phyloP scores from a whole-genome alignment of 2,888 invertebrate species.

The Cactoblastis cactorum region DNA sequence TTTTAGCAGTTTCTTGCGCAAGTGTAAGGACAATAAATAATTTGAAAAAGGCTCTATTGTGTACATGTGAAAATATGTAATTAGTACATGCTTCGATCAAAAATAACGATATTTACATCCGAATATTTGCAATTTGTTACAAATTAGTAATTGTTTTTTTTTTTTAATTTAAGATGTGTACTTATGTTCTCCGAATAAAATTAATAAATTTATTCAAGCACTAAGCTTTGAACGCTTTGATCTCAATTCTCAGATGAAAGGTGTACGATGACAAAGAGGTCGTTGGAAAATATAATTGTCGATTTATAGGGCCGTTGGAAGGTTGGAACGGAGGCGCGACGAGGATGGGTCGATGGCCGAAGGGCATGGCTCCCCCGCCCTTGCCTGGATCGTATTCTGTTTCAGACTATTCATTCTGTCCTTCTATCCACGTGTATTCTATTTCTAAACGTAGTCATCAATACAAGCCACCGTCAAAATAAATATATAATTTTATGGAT shows the following conservation, averaged over 20 bases:
- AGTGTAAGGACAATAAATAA: no score
- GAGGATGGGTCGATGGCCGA: slow-evolving; percentile 6
- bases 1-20: no score
- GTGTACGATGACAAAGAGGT: neutral
- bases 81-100: no score
- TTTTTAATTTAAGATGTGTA: no score
- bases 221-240: neutral
- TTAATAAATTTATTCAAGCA: neutral
- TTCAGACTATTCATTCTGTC: no score
- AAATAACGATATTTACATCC: no score
- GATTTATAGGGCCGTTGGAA: neutral
- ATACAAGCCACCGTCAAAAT: neutral
- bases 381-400: slow-evolving; percentile 6
- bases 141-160: no score
- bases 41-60: no score
- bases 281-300: neutral
- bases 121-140: no score
- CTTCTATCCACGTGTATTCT: no score
- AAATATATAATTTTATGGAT: neutral
- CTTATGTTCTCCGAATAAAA: neutral
- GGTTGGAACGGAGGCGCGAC: neutral
- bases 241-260: neutral
- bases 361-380: slow-evolving; percentile 1
- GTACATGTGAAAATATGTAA: no score
- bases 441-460: neutral